Base-by-base conservation (phyloP, 2,797 vertebrate genomes). In the Chelidonichthys spinosus region DNA sequence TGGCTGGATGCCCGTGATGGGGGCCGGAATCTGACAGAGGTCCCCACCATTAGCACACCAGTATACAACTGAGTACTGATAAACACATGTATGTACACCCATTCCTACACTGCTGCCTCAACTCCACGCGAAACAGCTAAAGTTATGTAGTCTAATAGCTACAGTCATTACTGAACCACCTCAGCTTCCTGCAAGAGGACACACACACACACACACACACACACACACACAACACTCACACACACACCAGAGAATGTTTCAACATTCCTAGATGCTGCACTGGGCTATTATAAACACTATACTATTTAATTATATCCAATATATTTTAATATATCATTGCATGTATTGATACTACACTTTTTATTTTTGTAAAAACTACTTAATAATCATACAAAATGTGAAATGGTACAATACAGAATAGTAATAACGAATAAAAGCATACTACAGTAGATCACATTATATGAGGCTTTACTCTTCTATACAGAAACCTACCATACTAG, bases 11-110 rank as follows among this genome's bases (percentile, higher is more conserved):
- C 63, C 85, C 83, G 81, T 87, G 86, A 87, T 87, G 81, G 79
- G 80, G 78, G 80, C 85, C 72, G 53, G 79, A 77, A 87, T 90
- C 73, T 92, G 87, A 91, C 87, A 88, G 82, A 87, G 88, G 86
- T 85, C 76, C 33, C 60, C 75, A 83, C 82, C 81, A 85, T 90
- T 90, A 90, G 76, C 74, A 78, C 63, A 39, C 63, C 78, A 79
- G 69, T 80, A 83, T 83, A 83, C 64, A 44, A 49, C 64, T 60
- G 78, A 77, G 71, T 74, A 78, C 66, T 79, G 73, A 90, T 64
- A 53, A 60, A 58, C 78, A 43, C 60, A 53, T 61, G 13, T 18
- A 6, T 5, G 33, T 39, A 35, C 39, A 53, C 37, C 52, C 63
- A 53, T 65, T 40, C 63, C 49, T 15, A 10, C 35, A 74, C 18